Evolutionary conservation across 2,888 invertebrate genomes (phyloP).

Genomic region (Apotomis turbidana): DNA sequence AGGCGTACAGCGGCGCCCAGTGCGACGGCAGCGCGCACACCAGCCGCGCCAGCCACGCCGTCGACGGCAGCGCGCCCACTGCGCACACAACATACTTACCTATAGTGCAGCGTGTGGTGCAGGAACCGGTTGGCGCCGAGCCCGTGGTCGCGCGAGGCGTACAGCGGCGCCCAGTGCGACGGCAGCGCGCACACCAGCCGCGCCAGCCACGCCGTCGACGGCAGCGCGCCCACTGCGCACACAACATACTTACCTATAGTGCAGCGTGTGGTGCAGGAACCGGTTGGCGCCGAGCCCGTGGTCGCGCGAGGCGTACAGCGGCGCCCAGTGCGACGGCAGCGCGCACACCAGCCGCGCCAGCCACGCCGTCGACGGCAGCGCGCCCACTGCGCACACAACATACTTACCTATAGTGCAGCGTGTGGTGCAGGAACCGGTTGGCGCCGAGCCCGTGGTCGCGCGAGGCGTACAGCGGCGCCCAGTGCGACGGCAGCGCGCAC

Average conservation of each 20-base stretch:
- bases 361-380: slow-evolving; percentile 82
- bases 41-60: no score
- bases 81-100: slow-evolving; percentile 50
- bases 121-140: slow-evolving; percentile 94
- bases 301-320: slow-evolving; percentile 92
- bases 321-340: slow-evolving; percentile 92
- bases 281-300: slow-evolving; percentile 95
- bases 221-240: slow-evolving; percentile 67
- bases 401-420: slow-evolving; percentile 86
- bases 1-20: slow-evolving; percentile 93
- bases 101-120: slow-evolving; percentile 93
- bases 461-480: slow-evolving; percentile 93
- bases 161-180: slow-evolving; percentile 93
- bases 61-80: slow-evolving; percentile 85
- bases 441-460: slow-evolving; percentile 93
- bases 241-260: slow-evolving; percentile 79
- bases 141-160: slow-evolving; percentile 93
- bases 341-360: slow-evolving; percentile 86
- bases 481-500: slow-evolving; percentile 90
- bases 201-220: slow-evolving; percentile 85
- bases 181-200: slow-evolving; percentile 87
- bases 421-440: slow-evolving; percentile 95
- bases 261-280: slow-evolving; percentile 93
- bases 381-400: slow-evolving; percentile 62
- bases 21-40: slow-evolving; percentile 85